Conservation (phyloP, 2,888 invertebrate genomes). For the Drosophila bunnanda region DNA sequence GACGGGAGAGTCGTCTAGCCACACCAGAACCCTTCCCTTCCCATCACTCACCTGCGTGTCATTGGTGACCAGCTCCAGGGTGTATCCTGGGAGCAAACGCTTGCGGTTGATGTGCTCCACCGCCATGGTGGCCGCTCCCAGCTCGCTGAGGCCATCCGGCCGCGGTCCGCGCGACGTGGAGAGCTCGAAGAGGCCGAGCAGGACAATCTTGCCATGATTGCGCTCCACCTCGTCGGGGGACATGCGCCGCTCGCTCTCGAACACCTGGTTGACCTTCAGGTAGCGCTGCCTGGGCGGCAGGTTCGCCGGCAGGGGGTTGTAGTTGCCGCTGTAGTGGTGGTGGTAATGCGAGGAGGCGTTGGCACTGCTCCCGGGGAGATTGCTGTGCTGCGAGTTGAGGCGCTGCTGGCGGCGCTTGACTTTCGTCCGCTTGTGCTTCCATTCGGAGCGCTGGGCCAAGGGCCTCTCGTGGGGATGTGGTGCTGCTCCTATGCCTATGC, state of each 20-base stretch:
- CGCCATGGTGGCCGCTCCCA: constrained; percentile 91
- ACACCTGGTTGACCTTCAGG: constrained; percentile 84
- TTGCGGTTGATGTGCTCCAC: constrained; percentile 91
- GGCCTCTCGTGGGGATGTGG: constrained; percentile 8
- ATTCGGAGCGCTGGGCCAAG: constrained; percentile 45
- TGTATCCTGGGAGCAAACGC: constrained; percentile 89
- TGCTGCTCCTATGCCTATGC: not conserved
- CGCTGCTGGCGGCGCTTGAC: constrained; percentile 74
- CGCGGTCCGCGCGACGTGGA: constrained; percentile 88
- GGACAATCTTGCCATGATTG: constrained; percentile 86
- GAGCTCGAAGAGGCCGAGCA: constrained; percentile 92
- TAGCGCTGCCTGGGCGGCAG: constrained; percentile 77
- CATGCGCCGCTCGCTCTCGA: constrained; percentile 83
- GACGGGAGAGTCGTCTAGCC: constrained; percentile 19
- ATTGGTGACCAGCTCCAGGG: constrained; percentile 91
- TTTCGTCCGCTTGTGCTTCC: constrained; percentile 74
- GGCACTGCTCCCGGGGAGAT: constrained; percentile 57
- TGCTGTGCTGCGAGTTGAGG: constrained; percentile 67
- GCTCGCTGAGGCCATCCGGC: constrained; percentile 89
- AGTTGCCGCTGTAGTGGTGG: constrained; percentile 10
- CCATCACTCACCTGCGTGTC: constrained; percentile 91
- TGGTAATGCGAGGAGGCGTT: constrained; percentile 23
- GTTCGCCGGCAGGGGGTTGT: constrained; percentile 25
- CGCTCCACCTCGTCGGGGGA: constrained; percentile 72
- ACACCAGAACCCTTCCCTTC: not conserved